Base-by-base conservation (phyloP, 2,797 vertebrate species). In the Cyclopterus lumpus region DNA sequence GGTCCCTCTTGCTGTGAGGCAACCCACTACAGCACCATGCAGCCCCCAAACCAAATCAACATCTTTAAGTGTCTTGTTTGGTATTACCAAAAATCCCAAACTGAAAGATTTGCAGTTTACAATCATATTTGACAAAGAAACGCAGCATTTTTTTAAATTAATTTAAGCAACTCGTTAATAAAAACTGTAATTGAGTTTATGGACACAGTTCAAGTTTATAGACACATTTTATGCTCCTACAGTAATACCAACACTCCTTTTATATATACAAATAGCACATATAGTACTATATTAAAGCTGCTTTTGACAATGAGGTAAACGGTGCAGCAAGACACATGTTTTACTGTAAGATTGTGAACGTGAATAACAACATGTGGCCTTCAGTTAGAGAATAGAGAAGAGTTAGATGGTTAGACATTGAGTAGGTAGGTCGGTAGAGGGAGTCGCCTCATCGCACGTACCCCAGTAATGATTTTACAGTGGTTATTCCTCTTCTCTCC, bases 381-480 rank as follows among this genome's bases (percentile, higher is more conserved):
- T 20, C 1, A 22, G 24, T 30, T 11, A 14, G 6, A 60, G 42
- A 26, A 1, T 11, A 14, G 6, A 60, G 42, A 26, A 1, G 62
- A 51, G 72, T 34, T 20, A 40, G 8, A 8, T 26, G 32, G 6
- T 22, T 34, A 46, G 40, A 24, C 2, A 38, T 6, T 58, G 18
- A 1, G 36, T 36, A 36, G 8, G 36, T 36, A 36, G 20, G 16
- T n/a, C n/a, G n/a, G n/a, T 6, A 42, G 26, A 51, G 15, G 14
- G 5, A 6, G 7, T 2, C 10, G 22, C 20, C 15, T 1, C 4
- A 7, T 1, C 44, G 16, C 74, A 92, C 94, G 20, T 88, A 95
- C 94, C 92, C 32, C 93, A 57, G 48, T 40, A 1, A 93, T 84
- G 71, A 94, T 58, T 71, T 85, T 91, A 57, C 80, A 84, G 22